A percentile compares a stretch with the other conserved stretches of the same genome.
phyloP scores from a whole-genome alignment of 2,797 vertebrate genomes.

The Xenops minutus region DNA sequence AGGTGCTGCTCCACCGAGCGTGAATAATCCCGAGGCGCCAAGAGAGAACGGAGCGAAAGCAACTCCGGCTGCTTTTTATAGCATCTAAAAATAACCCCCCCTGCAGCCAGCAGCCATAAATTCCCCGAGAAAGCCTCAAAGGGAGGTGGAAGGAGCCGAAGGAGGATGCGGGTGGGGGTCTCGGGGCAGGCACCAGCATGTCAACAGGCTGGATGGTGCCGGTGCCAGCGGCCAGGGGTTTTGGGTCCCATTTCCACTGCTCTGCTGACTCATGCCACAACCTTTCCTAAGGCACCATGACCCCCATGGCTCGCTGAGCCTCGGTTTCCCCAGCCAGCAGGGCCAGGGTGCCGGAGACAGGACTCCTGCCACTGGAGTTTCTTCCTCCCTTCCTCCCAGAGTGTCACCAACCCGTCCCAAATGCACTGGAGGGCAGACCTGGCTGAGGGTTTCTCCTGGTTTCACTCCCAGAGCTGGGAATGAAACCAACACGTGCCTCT shows the following conservation, averaged over 20 bases:
- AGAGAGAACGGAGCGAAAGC: background rate
- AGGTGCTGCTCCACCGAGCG: background rate
- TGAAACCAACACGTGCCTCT: accelerated
- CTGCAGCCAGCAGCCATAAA: constrained; percentile 38
- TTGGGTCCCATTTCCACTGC: background rate
- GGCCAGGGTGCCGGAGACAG: accelerated
- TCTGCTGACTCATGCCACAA: constrained; percentile 11
- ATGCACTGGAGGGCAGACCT: accelerated
- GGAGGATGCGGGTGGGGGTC: background rate
- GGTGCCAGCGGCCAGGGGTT: background rate
- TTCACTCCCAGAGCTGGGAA: background rate
- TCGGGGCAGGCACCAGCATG: background rate
- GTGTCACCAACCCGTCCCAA: accelerated
- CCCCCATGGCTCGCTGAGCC: accelerated
- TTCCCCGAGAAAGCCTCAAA: background rate
- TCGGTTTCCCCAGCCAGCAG: background rate
- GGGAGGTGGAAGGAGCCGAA: background rate
- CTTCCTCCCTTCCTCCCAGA: background rate
- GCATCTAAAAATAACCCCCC: constrained; percentile 30
- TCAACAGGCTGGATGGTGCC: background rate
- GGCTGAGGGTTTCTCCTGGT: background rate
- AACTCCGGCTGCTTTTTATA: constrained; percentile 46
- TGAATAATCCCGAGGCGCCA: constrained; percentile 24
- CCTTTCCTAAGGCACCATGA: background rate
- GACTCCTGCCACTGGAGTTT: accelerated